Evolutionary conservation across 2,888 invertebrate genomes (phyloP).

Genomic region (Vesta saturnalis): DNA sequence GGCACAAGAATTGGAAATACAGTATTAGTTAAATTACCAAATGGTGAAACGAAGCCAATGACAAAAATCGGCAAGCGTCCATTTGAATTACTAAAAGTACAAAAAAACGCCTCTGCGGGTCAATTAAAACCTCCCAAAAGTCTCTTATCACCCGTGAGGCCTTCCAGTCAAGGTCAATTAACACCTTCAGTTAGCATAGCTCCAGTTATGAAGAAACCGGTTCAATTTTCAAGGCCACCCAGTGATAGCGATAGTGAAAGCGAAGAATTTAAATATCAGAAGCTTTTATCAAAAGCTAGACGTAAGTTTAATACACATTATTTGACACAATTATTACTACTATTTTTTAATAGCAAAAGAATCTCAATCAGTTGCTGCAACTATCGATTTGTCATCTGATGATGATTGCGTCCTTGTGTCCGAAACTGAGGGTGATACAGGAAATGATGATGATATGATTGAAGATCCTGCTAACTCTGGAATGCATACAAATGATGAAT

Average conservation of each 20-base stretch:
- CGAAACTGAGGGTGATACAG: conserved; percentile 82
- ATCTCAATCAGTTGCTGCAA: conserved; percentile 69
- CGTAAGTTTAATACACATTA: conserved; percentile 37
- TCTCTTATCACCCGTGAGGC: conserved; percentile 42
- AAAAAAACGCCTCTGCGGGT: conserved; percentile 57
- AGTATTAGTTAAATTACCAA: conserved; percentile 61
- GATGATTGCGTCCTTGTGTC: conserved; percentile 90
- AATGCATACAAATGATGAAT: conserved; percentile 91
- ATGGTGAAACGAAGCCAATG: conserved; percentile 62
- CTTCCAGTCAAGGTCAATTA: conserved; percentile 52
- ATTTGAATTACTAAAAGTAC: conserved; percentile 59
- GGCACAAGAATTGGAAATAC: conserved; percentile 60
- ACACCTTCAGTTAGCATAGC: conserved; percentile 65
- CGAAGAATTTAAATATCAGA: conserved; percentile 47
- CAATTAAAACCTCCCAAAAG: conserved; percentile 43
- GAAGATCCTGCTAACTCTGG: conserved; percentile 91
- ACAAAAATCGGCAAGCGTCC: conserved; percentile 58
- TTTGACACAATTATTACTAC: too few species aligned
- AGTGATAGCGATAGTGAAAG: conserved; percentile 57
- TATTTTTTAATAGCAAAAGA: conserved; percentile 52
- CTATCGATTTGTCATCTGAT: conserved; percentile 79
- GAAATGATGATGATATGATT: conserved; percentile 72
- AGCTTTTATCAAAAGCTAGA: conserved; percentile 47
- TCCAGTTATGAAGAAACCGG: conserved; percentile 58
- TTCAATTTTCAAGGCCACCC: conserved; percentile 44